Evolutionary conservation across 2,888 invertebrate species (phyloP).

Genomic region (Orchesellides sinensis): DNA sequence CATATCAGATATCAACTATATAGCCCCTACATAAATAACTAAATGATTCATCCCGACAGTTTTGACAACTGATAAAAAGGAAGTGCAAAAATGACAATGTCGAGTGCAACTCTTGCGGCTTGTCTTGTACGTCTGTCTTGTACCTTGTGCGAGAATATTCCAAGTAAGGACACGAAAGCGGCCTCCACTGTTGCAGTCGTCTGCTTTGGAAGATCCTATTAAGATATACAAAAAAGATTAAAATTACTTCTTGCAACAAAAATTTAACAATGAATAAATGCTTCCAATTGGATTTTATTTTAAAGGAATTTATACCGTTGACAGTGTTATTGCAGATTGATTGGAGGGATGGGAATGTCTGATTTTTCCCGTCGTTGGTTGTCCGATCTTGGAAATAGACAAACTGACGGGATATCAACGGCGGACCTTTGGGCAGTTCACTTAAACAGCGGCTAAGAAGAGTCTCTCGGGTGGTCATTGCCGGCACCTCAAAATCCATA

Average conservation of each 20-base stretch:
- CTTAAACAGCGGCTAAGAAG: slow-evolving; percentile 80
- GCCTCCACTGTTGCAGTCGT: slow-evolving; percentile 76
- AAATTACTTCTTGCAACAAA: neutral
- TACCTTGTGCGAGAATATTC: slow-evolving; percentile 86
- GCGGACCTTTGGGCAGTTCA: slow-evolving; percentile 78
- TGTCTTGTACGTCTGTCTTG: neutral
- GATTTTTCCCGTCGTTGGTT: neutral
- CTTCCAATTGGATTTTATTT: neutral
- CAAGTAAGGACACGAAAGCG: slow-evolving; percentile 83
- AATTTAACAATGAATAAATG: too few relatives aligned
- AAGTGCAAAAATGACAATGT: neutral
- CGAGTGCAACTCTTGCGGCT: neutral
- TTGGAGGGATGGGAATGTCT: slow-evolving; percentile 1
- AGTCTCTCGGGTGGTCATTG: slow-evolving; percentile 77
- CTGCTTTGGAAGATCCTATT: slow-evolving; percentile 1
- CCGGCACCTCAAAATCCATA: slow-evolving; percentile 73
- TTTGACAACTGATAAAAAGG: neutral
- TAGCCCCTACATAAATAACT: neutral
- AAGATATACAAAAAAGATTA: neutral
- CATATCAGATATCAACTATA: too few relatives aligned
- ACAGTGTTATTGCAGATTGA: slow-evolving; percentile 4
- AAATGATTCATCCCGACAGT: neutral
- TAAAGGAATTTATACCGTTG: slow-evolving; percentile 14
- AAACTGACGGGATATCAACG: slow-evolving; percentile 76
- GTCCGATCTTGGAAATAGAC: slow-evolving; percentile 75